Evolutionary conservation across 1,140 invertebrate species (phyloP).

Genomic region (Drosophila eugracilis): DNA sequence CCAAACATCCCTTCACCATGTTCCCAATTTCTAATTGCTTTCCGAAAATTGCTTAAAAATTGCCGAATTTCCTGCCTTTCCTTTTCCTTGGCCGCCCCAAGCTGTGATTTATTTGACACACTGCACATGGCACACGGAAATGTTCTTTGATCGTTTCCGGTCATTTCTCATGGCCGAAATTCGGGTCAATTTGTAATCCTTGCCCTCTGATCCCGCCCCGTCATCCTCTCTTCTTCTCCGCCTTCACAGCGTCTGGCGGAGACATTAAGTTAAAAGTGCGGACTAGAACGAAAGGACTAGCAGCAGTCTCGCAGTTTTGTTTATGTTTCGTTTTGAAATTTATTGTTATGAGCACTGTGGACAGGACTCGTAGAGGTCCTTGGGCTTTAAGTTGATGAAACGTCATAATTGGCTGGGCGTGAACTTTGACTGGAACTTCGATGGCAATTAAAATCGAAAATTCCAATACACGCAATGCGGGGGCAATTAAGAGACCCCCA

Average conservation of each 20-base stretch:
- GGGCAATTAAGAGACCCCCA: conserved; percentile 4
- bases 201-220: conserved; percentile 4
- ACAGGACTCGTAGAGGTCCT: conserved; percentile 17
- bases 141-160: conserved; percentile 37
- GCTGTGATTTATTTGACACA: conserved; percentile 36
- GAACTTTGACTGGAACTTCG: conserved; percentile 15
- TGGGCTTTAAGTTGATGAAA: not conserved
- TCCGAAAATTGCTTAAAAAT: conserved; percentile 9
- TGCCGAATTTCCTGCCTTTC: conserved; percentile 14
- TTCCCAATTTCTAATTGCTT: conserved; percentile 20
- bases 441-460: conserved; percentile 38
- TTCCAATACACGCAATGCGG: conserved; percentile 21
- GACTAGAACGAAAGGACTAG: not conserved
- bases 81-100: not conserved
- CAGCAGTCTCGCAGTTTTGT: conserved; percentile 1
- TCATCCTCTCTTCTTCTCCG: not conserved
- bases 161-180: conserved; percentile 30
- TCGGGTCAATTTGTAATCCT: conserved; percentile 39
- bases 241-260: conserved; percentile 6
- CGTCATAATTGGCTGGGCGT: conserved; percentile 33
- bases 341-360: conserved; percentile 43
- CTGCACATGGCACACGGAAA: conserved; percentile 36
- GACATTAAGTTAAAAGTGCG: conserved; percentile 36
- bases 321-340: conserved; percentile 29
- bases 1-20: not conserved